These are phyloP conservation scores for Carcharodon carcharias DNA, from an alignment of 2,797 vertebrate genomes.

Conservation along the genomic window DNA sequence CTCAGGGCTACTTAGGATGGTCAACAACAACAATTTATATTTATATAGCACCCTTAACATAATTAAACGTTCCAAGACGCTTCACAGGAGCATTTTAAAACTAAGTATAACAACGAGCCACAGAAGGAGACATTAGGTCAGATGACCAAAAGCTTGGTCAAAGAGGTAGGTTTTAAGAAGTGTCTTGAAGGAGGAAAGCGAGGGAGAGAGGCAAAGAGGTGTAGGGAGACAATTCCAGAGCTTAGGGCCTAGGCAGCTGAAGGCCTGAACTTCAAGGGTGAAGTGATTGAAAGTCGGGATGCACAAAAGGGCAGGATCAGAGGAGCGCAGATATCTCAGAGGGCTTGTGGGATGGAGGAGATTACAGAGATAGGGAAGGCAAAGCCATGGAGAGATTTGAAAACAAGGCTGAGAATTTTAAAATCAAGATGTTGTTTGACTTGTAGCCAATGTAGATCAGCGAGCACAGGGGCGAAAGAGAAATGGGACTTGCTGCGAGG, in stretches of 20 bases:
- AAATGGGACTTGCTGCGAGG: background rate
- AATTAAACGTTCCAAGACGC: no score
- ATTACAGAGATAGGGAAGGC: background rate
- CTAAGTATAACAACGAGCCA: background rate
- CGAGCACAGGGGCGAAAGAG: background rate
- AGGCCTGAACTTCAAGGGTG: no score
- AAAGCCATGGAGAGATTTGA: background rate
- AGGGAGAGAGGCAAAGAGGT: background rate
- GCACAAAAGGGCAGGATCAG: no score
- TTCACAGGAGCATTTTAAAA: background rate
- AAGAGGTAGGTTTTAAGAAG: background rate
- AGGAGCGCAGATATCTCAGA: background rate
- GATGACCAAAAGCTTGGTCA: background rate
- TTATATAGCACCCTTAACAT: background rate
- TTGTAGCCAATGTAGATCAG: background rate
- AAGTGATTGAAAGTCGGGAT: background rate
- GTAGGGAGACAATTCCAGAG: background rate
- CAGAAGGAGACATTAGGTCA: background rate
- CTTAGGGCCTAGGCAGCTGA: background rate
- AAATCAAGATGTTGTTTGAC: background rate
- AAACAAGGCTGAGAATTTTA: background rate
- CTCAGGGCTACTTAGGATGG: background rate
- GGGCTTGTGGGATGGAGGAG: background rate
- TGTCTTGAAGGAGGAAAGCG: background rate
- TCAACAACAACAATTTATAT: background rate